Base-by-base conservation (phyloP, 2,797 vertebrate genomes). In the Urosaurus nigricauda region DNA sequence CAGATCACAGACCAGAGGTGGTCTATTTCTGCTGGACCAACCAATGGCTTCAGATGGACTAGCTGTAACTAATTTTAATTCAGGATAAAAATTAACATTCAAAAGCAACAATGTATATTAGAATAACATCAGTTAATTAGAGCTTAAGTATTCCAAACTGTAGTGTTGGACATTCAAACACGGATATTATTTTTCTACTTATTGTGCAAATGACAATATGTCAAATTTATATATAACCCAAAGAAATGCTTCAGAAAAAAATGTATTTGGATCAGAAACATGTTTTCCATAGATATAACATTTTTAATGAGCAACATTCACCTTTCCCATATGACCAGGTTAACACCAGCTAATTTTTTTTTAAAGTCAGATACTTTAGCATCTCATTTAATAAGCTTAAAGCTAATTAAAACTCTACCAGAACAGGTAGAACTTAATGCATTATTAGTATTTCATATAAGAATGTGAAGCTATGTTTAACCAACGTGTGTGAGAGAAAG, bases 361-460 rank as follows among this genome's bases (percentile, higher is more conserved):
- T 75, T 24, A 8, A 1, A 88, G 71, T 80, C n/a, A 60, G 32
- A 83, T 71, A 83, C 79, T 86, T 82, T 70, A 74, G 11, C 40
- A 91, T 90, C 73, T 73, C 78, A 91, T 83, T 91, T 93, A 13
- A 26, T 86, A 91, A 93, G 29, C 75, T 2, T 82, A 75, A 78
- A 7, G n/a, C 40, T 24, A 90, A 79, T 89, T 84, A 84, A 90
- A 93, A 88, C 78, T 88, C 3, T 14, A 85, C 5, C 56, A 4
- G 8, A 89, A 60, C 79, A 89, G 24, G 37, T 79, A 87, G 40
- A 83, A 11, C 85, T 16, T 63, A 89, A 26, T 60, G 2, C 0
- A 12, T 83, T 56, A 70, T 85, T 87, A 93, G 94, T 91, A 93
- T 90, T 79, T 93, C 32, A 73, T 24, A 40, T 47, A 83, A 56